phyloP scores from a whole-genome alignment of 1,140 invertebrate genomes.

The Heliconius hewitsoni region DNA sequence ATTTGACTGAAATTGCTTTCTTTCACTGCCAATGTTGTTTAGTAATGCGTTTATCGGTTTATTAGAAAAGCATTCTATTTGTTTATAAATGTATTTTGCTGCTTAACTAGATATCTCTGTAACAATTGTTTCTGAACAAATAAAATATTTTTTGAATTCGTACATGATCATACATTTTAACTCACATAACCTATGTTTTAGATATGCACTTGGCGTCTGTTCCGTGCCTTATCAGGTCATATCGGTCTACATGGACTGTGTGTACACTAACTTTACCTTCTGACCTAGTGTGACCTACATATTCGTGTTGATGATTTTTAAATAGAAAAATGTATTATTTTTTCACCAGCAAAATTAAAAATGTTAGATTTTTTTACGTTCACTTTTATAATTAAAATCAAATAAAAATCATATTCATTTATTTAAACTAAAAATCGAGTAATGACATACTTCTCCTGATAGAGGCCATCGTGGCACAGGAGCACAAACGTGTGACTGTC shows the following conservation, averaged over 20 bases:
- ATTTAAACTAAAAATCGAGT: neutral
- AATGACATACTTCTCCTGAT: neutral
- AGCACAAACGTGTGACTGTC: too few species aligned
- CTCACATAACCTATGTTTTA: neutral
- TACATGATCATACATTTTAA: neutral
- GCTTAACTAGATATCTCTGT: too few species aligned
- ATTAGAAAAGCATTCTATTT: too few species aligned
- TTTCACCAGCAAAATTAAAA: neutral
- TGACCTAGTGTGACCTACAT: conserved; percentile 22
- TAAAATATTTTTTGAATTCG: neutral
- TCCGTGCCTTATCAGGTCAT: conserved; percentile 20
- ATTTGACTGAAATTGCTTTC: too few species aligned
- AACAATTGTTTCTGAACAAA: too few species aligned
- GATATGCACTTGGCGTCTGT: neutral
- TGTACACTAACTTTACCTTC: conserved; percentile 16
- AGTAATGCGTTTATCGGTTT: too few species aligned
- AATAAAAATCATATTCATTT: neutral
- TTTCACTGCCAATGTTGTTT: too few species aligned
- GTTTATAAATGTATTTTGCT: too few species aligned
- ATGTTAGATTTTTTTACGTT: neutral
- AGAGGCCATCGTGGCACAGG: too few species aligned
- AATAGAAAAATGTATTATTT: conserved; percentile 9
- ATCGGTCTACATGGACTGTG: conserved; percentile 21
- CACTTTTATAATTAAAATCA: neutral
- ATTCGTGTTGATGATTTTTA: neutral